Evolutionary conservation across 2,797 vertebrate species (phyloP).

Genomic region (Amazonetta brasiliensis): DNA sequence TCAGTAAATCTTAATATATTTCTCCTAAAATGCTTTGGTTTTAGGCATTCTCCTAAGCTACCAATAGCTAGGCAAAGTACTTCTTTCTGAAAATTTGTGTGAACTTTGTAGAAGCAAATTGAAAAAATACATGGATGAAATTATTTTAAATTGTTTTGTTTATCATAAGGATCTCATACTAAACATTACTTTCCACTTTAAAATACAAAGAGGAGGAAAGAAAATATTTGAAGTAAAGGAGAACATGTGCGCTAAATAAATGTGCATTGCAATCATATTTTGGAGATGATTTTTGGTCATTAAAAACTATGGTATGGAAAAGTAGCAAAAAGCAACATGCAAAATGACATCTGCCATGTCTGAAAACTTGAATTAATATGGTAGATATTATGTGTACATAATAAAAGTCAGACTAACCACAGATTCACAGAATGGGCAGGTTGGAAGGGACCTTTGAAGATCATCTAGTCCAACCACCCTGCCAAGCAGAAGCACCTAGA

Average conservation of each 20-base stretch:
- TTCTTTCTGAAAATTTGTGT: conserved; percentile 34
- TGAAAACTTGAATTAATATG: not conserved
- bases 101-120: not conserved
- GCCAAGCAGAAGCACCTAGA: no score
- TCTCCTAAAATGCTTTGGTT: not conserved
- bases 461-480: no score
- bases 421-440: no score
- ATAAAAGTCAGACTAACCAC: not conserved
- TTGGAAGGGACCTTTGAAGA: no score
- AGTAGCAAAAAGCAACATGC: not conserved
- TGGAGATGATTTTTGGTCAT: not conserved
- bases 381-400: not conserved
- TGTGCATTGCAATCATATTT: not conserved
- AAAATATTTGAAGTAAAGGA: not conserved
- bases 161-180: not conserved
- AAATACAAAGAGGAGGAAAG: not conserved
- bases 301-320: conserved; percentile 20
- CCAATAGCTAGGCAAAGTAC: not conserved
- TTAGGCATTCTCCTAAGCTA: conserved; percentile 4
- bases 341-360: not conserved
- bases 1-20: not conserved
- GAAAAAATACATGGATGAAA: not conserved
- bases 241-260: not conserved
- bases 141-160: not conserved
- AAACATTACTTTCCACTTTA: conserved; percentile 9